phyloP scores from a whole-genome alignment of 2,797 vertebrate species.

The Urocyon cinereoargenteus region DNA sequence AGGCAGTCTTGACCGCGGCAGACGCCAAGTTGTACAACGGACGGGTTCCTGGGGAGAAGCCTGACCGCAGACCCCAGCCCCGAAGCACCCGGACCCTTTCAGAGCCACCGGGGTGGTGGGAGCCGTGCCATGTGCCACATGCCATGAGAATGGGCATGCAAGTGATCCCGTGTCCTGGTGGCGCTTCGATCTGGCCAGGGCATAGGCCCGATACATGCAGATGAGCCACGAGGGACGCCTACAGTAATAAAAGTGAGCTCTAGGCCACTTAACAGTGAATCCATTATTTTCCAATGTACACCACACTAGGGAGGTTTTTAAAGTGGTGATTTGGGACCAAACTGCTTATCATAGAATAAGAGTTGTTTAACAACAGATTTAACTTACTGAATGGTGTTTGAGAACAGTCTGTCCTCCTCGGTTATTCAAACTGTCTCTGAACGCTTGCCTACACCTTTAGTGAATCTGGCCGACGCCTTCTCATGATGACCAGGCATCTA shows the following conservation, averaged over 20 bases:
- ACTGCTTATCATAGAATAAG: neutral
- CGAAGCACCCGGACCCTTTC: neutral
- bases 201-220: neutral
- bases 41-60: rapidly evolving
- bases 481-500: neutral
- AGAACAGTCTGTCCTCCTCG: neutral
- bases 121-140: too few species aligned
- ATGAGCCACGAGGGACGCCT: neutral
- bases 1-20: neutral
- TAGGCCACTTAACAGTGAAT: neutral
- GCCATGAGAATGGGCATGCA: too few species aligned
- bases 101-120: too few species aligned
- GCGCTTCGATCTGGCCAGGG: too few species aligned
- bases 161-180: too few species aligned
- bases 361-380: neutral
- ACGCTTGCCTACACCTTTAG: rapidly evolving
- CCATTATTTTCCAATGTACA: neutral
- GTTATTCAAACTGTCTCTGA: neutral
- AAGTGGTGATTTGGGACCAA: constrained; percentile 14
- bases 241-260: too few species aligned
- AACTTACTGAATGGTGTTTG: neutral
- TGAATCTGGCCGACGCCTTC: neutral
- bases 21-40: rapidly evolving
- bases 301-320: neutral
- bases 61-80: rapidly evolving